A percentile compares a stretch with the other conserved stretches of the same genome.
Conservation (phyloP, 2,797 vertebrate genomes). For the Kryptolebias ocellatus region DNA sequence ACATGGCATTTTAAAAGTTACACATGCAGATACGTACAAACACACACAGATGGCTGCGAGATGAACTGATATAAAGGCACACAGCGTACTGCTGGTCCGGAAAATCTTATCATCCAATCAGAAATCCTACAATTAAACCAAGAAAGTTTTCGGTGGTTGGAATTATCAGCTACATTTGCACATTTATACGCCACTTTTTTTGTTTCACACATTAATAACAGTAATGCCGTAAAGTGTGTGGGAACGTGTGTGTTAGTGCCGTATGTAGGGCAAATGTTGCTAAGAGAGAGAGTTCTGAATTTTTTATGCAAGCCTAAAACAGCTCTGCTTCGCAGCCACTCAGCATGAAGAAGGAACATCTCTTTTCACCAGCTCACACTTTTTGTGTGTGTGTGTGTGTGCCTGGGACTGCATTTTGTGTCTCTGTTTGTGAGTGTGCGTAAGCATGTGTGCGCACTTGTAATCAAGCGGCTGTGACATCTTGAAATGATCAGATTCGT, state of each 20-base stretch:
- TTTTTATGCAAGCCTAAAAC: constrained; percentile 79
- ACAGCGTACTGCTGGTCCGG: background rate
- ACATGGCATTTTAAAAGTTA: too few species aligned
- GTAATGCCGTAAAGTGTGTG: constrained; percentile 57
- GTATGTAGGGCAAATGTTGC: constrained; percentile 79
- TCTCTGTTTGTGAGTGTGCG: background rate
- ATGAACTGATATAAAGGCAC: constrained; percentile 18
- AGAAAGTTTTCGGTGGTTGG: constrained; percentile 10
- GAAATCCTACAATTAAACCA: constrained; percentile 15
- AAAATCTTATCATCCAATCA: constrained; percentile 32
- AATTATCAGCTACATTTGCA: constrained; percentile 3
- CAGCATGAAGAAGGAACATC: constrained; percentile 59
- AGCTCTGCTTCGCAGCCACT: constrained; percentile 67
- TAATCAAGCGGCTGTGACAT: constrained; percentile 1
- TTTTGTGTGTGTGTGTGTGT: constrained; percentile 14
- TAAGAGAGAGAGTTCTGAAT: constrained; percentile 75
- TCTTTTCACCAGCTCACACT: constrained; percentile 39
- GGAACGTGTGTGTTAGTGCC: constrained; percentile 47
- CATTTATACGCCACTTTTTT: constrained; percentile 20
- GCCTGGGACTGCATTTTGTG: constrained; percentile 6
- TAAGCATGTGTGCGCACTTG: constrained; percentile 2
- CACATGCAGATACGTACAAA: background rate
- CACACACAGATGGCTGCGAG: background rate
- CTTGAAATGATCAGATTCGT: constrained; percentile 10
- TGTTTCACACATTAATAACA: constrained; percentile 39